Conservation (phyloP, 1,140 invertebrate genomes). For the Papilio helenus region DNA sequence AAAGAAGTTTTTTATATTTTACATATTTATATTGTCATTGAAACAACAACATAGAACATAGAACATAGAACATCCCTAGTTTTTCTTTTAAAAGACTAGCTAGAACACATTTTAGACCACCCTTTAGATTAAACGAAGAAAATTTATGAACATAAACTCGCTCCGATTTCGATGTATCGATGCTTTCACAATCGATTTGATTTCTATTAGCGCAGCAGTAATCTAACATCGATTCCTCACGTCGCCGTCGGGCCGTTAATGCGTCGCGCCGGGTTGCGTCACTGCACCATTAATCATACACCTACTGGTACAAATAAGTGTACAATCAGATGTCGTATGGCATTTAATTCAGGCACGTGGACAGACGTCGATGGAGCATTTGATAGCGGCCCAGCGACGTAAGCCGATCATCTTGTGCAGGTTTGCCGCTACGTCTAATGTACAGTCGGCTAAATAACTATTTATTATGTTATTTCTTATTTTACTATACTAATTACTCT, state of each 20-base stretch:
- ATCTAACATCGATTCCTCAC: conserved; percentile 32
- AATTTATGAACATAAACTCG: background rate
- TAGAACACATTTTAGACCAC: background rate
- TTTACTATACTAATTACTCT: conserved; percentile 39
- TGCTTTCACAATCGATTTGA: conserved; percentile 16
- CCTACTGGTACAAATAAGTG: conserved; percentile 55
- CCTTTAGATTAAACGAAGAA: background rate
- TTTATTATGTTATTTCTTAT: too few relatives aligned
- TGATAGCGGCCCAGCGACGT: conserved; percentile 56
- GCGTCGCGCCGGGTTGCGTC: conserved; percentile 43
- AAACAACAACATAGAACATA: too few relatives aligned
- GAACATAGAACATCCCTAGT: too few relatives aligned
- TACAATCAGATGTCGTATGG: conserved; percentile 55
- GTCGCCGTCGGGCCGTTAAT: conserved; percentile 29
- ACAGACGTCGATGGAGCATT: conserved; percentile 52
- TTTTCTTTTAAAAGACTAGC: background rate
- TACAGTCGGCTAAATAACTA: conserved; percentile 33
- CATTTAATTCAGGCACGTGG: conserved; percentile 67
- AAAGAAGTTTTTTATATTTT: background rate
- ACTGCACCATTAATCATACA: conserved; percentile 56
- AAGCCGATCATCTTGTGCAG: conserved; percentile 60
- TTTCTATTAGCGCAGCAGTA: conserved; percentile 26
- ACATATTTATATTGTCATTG: too few relatives aligned
- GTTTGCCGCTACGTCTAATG: conserved; percentile 45
- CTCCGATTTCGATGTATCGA: background rate